Base-by-base conservation (phyloP, 2,888 invertebrate genomes). In the Agrotis puta region DNA sequence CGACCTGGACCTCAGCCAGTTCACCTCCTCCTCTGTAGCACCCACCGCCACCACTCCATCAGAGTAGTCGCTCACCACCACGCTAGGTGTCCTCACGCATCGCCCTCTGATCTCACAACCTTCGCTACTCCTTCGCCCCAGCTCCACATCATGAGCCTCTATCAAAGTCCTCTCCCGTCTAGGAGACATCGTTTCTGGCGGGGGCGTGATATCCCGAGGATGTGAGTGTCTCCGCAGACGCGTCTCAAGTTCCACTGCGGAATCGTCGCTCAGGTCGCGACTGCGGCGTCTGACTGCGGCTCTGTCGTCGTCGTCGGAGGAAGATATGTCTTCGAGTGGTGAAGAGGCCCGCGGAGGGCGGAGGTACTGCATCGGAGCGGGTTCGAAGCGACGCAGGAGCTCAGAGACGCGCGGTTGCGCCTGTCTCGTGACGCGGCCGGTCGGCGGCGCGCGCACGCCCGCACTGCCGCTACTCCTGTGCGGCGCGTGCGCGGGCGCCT, bases 61-160 rank as follows among this genome's bases (percentile, higher is more conserved):
- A 0, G 98, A 98, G 88, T 98, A 98, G 91, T 98, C 98, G 88
- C 98, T 98, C 54, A 98, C 98, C 4, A 98, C 98, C 58, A 98
- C 98, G 68, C 98, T 98, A 0, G 98, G 98, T 0, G 98, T 98
- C 73, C 98, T 94, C 92, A 98, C 98, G 86, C 97, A 98, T 87
- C 95, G 88, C 85, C 93, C 96, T 79, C 96, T 88, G 81, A 95
- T 91, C 87, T 95, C 94, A 78, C 93, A 89, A 82, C 96, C 96
- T 82, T 96, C 96, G 85, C 95, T 95, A 54, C 95, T 93, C 70
- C 96, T 90, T 87, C 96, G 94, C 51, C 96, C 97, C 76, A 95
- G 89, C 85, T 97, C 89, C 94, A 97, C 93, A 94, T 97, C 88
- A 95, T 96, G 89, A 94, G 95, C 90, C 95, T 97, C 95, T 16